These are phyloP conservation scores for Mustela lutreola DNA, from an alignment of 2,113 vertebrate species.

Conservation along the genomic window DNA sequence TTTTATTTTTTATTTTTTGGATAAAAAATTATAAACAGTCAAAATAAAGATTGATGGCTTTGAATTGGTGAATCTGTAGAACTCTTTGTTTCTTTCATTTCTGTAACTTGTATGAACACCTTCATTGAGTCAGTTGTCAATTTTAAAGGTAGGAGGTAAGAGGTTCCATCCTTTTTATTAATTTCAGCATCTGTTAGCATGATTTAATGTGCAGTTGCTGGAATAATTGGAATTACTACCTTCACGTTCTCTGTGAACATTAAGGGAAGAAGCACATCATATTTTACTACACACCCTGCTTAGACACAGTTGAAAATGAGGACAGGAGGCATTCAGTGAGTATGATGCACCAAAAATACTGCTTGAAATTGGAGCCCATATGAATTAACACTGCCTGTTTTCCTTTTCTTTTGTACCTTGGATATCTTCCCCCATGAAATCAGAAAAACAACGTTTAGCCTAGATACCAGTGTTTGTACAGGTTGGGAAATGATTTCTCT, in stretches of 20 bases:
- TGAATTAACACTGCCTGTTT: neutral
- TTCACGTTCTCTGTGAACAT: neutral
- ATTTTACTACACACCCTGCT: neutral
- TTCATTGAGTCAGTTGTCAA: neutral
- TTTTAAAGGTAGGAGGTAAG: neutral
- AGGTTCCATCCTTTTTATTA: neutral
- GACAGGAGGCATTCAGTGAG: neutral
- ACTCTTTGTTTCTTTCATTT: neutral
- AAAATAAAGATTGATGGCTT: conserved; percentile 14
- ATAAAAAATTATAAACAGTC: neutral
- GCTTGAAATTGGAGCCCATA: neutral
- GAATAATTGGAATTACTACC: neutral
- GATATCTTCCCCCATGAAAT: neutral
- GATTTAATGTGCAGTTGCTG: neutral
- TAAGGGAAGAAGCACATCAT: neutral
- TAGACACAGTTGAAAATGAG: neutral
- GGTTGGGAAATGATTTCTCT: neutral
- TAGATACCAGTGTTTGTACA: neutral
- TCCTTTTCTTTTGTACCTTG: neutral
- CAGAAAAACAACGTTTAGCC: neutral
- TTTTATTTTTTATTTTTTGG: neutral
- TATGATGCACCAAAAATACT: neutral
- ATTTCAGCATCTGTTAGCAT: neutral
- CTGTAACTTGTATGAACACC: neutral
- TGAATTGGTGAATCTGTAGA: neutral